Base-by-base conservation (phyloP, 2,797 vertebrate species). In the Hyperoplus immaculatus region DNA sequence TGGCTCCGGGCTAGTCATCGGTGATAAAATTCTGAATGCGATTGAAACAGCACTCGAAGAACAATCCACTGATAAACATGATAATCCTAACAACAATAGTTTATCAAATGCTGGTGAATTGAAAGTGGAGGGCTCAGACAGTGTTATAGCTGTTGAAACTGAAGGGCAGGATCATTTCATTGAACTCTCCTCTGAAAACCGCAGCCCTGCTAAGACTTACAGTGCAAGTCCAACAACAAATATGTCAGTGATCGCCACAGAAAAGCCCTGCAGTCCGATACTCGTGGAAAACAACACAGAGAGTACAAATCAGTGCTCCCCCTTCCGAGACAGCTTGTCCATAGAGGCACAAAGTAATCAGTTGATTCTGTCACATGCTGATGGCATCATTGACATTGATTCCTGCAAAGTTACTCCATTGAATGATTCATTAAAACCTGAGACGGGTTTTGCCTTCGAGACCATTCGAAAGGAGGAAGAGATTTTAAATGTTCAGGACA, bases 401-500 rank as follows among this genome's bases (percentile, higher is more conserved):
- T 76, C 81, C 73, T 75, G 90, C 0, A 84, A 85, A 61, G 74
- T 82, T 59, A 60, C 65, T 75, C 75, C 78, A 57, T 77, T 89
- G 66, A 82, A 82, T 67, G 75, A 90, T 60, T 77, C 88, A 45
- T 60, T 90, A 75, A 80, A 88, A 80, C 51, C 76, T 64, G 82
- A 88, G 56, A 21, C 69, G n/a, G 18, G 58, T 62, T 82, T 92
- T 8, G 36, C 71, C 29, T 91, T 90, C 72, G 77, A 87, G 65
- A 82, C 66, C 5, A 64, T 77, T 66, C 85, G 81, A 21, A 90
- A 90, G 77, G 80, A 83, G 69, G 88, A 87, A n/a, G 90, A 92
- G 45, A 88, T 93, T 90, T 82, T 92, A 78, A 89, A 91, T 68
- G 88, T 92, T 69, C 87, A 87, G 68, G 89, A 94, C 72, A 91